Evolutionary conservation across 2,797 vertebrate species (phyloP), one percentile per base, ranked within the genome.

Genomic region (Oceanodroma leucorhoa): DNA sequence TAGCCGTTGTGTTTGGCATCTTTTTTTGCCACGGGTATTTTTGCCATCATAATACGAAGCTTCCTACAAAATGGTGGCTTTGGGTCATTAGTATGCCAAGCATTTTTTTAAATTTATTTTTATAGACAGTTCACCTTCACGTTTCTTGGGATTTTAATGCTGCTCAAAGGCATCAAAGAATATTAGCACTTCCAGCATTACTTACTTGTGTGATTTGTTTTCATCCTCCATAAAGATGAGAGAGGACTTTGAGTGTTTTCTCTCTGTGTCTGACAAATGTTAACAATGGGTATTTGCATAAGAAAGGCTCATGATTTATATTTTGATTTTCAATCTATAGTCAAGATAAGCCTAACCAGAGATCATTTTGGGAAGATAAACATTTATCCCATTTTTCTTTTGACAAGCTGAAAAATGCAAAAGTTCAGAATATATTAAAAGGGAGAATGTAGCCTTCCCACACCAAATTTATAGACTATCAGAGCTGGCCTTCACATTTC

Each of bases 291-390:
- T 67, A 93, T 94, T 95, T 97, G 93, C 97, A 92, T 94, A 97
- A 84, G 60, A 96, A 96, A 95, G 75, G 75, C 81, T 95, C 83
- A 57, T 96, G 85, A 97, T 82, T 97, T 93, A 92, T 93, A 89
- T 97, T 96, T 96, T 89, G 73, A 87, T 95, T 95, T 96, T 85
- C 86, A 83, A 84, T 93, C 84, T 70, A 80, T 73, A 93, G 80
- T 66, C 65, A 90, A 87, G 88, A 96, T 92, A 93, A 87, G 81
- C 58, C 93, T 94, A 72, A 92, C 62, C 82, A 90, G 73, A 95
- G 77, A 94, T 93, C 57, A 92, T 90, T 89, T 86, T 24, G 76
- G n/a, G 80, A 94, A 96, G 96, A 94, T 87, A 96, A 97, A 95
- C 77, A 85, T 93, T 95, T 91, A 91, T 73, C 60, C 34, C 70